These are phyloP conservation scores for Zaprionus davidi DNA, from an alignment of 1,140 invertebrate species.

Conservation along the genomic window DNA sequence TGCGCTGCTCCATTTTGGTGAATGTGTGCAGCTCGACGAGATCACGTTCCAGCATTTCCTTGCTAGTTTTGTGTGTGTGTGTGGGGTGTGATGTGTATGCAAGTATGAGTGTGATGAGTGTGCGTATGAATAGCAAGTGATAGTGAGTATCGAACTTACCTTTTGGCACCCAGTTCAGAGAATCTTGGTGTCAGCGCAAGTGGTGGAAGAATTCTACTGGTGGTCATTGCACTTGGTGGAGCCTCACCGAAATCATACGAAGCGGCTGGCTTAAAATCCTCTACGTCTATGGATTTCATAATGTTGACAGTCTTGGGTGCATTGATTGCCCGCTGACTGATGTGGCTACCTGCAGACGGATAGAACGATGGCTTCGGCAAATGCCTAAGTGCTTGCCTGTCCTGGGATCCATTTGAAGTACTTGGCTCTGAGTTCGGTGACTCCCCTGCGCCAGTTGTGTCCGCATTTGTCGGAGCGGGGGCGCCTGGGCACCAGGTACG, in stretches of 20 bases:
- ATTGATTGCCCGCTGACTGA: slow-evolving; percentile 1
- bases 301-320: slow-evolving; percentile 59
- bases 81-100: not conserved
- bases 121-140: not conserved
- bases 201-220: slow-evolving; percentile 16
- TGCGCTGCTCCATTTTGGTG: slow-evolving; percentile 67
- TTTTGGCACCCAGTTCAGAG: slow-evolving; percentile 18
- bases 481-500: slow-evolving; percentile 72
- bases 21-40: slow-evolving; percentile 64
- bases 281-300: slow-evolving; percentile 45
- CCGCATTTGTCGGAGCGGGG: slow-evolving; percentile 36
- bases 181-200: slow-evolving; percentile 51
- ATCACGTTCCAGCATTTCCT: slow-evolving; percentile 54
- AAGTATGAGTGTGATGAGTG: slow-evolving; percentile 1
- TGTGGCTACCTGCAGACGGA: slow-evolving; percentile 3
- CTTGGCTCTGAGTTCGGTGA: not conserved
- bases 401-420: not conserved
- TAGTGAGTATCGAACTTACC: slow-evolving; percentile 40
- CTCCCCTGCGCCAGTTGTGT: not conserved
- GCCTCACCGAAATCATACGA: slow-evolving; percentile 40
- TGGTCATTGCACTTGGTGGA: not conserved
- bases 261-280: slow-evolving; percentile 43
- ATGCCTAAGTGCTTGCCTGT: slow-evolving; percentile 27
- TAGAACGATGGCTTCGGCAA: slow-evolving; percentile 71
- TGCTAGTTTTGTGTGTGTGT: slow-evolving; percentile 32